Percentiles rank a stretch among this genome's conserved stretches.
These are phyloP conservation scores for Cheilosia pagana DNA, from an alignment of 2,888 invertebrate genomes.

Conservation along the genomic window DNA sequence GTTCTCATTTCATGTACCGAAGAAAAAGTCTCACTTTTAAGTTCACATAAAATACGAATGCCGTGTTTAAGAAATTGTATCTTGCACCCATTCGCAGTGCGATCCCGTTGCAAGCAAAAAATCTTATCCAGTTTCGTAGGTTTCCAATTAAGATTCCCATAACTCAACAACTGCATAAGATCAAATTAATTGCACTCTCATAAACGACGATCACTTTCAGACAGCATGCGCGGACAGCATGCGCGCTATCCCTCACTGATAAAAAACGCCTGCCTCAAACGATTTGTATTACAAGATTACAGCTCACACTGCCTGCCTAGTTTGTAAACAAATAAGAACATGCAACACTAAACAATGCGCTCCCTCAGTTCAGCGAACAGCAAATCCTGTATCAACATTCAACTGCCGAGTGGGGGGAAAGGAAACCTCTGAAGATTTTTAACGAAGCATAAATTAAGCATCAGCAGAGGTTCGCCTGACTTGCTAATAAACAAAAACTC, in stretches of 20 bases:
- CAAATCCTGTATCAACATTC: constrained; percentile 1
- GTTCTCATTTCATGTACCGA: no score
- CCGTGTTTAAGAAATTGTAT: no score
- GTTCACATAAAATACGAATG: no score
- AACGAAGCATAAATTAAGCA: constrained; percentile 40
- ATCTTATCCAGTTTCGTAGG: no score
- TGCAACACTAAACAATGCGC: constrained; percentile 17
- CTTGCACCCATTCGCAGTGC: no score
- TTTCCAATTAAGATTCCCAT: no score
- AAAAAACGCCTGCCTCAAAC: not conserved
- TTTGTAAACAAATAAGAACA: constrained; percentile 15
- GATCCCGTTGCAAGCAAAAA: no score
- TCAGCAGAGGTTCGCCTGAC: constrained; percentile 13
- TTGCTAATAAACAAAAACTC: constrained; percentile 37
- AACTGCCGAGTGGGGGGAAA: not conserved
- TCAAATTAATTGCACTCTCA: not conserved
- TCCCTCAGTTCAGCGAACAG: constrained; percentile 22
- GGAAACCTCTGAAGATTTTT: constrained; percentile 12
- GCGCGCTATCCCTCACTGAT: not conserved
- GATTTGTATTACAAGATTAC: constrained; percentile 20
- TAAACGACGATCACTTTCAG: not conserved
- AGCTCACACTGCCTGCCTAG: not conserved
- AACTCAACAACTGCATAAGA: not conserved
- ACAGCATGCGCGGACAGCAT: not conserved
- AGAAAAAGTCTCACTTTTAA: no score